Base-by-base conservation (phyloP, 2,113 vertebrate species). In the Shinisaurus crocodilurus region DNA sequence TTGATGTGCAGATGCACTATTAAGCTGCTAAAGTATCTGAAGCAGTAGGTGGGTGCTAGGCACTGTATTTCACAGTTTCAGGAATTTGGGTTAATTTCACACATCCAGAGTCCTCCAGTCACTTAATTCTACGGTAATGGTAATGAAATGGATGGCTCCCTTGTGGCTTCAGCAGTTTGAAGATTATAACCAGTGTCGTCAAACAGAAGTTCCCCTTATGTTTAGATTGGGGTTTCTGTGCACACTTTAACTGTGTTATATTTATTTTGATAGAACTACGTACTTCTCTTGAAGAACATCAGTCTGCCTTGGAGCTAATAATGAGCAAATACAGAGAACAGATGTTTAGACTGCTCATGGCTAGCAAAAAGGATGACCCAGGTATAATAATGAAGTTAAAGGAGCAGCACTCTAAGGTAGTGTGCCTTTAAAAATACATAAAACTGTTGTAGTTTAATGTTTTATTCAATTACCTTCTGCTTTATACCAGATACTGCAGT, bases 311-410 rank as follows among this genome's bases (percentile, higher is more conserved):
- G 96, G 99, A 99, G 89, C 98, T 99, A 87, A 99, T 99, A 93
- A 99, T 99, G 98, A 99, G 97, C 96, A 99, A 99, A 94, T 99
- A 99, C 95, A 98, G 98, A 90, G 99, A 99, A 92, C 99, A 99
- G 96, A 98, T 99, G 95, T 99, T 99, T 85, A 97, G 99, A 91
- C 95, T 99, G 87, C 97, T 99, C 32, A 99, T 99, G 98, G 97
- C 98, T 0, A 98, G 98, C 96, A 99, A 99, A 95, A 98, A 98
- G 92, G 99, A 99, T 15, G 98, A 99, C 84, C 98, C 98, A 0
- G 82, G 98, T 90, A 98, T 99, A 72, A 97, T 99, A 93, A 98
- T 96, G 50, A 99, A 99, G 97, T 96, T 99, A 84, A 98, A 99
- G 94, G 99, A 99, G 89, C 98, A 99, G 94, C 99, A 99, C 96